Evolutionary conservation across 2,888 invertebrate species (phyloP), one percentile per base, ranked within the genome.

Genomic region (Stramonita haemastoma): DNA sequence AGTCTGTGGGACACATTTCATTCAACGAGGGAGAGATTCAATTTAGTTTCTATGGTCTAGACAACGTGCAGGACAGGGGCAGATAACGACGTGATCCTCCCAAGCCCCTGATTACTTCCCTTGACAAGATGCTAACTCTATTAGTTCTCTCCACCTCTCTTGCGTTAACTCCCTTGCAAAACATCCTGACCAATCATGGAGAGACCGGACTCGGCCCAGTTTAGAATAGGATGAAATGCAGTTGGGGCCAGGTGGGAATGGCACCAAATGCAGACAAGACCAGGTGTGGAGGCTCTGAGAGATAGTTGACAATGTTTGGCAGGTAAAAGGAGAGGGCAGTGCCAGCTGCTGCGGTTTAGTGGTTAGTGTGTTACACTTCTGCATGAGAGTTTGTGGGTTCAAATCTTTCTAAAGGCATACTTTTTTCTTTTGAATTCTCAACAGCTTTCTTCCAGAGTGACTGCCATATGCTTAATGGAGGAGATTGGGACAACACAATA

Each of bases 81-180:
- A 32, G 79, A 79, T 79, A 79, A 79, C 32, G 79, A 34, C 32
- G 34, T 79, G 79, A 79, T 17, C 32, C 32, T 34, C 32, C 34
- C 79, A 32, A 79, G 32, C 32, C 22, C 79, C 79, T 79, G 79
- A 79, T 79, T 79, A 79, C 79, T 79, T 79, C 79, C 79, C 79
- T 79, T 79, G 32, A 32, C 4, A 32, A 32, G 34, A 32, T 11
- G 17, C 32, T 79, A 79, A 79, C 34, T 79, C 79, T 34, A 79
- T 79, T 79, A 79, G 79, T 79, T 79, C 32, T 79, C 34, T 79
- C 15, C 34, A 13, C 34, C 34, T 34, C 34, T 79, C 17, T 22
- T 32, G 79, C 34, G 32, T 79, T 79, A 79, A 32, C 15, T 79
- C 79, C 79, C 79, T 79, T 79, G 79, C 34, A 79, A 34, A 34